Evolutionary conservation across 1,140 invertebrate genomes (phyloP).

Genomic region (Sinella curviseta): DNA sequence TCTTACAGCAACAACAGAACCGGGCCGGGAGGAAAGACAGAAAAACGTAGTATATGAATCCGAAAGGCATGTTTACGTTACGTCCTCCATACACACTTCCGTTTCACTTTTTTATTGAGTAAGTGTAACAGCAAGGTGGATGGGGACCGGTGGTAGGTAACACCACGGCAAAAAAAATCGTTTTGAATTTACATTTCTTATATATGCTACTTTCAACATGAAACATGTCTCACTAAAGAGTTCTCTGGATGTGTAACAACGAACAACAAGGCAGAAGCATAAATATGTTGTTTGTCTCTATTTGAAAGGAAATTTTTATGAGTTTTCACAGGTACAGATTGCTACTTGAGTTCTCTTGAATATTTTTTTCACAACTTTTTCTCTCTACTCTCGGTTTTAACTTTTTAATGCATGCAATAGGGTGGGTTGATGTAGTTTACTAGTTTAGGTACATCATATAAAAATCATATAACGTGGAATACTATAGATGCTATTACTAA

Average conservation of each 20-base stretch:
- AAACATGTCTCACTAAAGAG: too few relatives aligned
- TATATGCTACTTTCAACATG: too few relatives aligned
- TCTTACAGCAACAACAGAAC: too few relatives aligned
- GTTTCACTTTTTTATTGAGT: background rate
- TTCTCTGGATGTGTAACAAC: too few relatives aligned
- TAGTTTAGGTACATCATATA: too few relatives aligned
- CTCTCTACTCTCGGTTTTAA: background rate
- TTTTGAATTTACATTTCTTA: too few relatives aligned
- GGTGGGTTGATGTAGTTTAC: too few relatives aligned
- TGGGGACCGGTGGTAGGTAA: background rate
- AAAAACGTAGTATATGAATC: too few relatives aligned
- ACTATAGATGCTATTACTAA: too few relatives aligned
- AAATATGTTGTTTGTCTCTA: background rate
- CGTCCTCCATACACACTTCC: background rate
- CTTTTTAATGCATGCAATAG: too few relatives aligned
- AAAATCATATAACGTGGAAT: too few relatives aligned
- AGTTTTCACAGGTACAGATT: slow-evolving; percentile 4
- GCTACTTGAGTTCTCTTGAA: slow-evolving; percentile 6
- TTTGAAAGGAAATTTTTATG: background rate
- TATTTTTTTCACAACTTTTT: background rate
- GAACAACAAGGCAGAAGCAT: background rate
- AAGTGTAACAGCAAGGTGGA: background rate
- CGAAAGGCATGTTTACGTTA: background rate
- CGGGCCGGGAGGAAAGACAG: too few relatives aligned
- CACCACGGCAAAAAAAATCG: background rate